Base-by-base conservation (phyloP, 2,888 invertebrate species). In the Hyposoter didymator region DNA sequence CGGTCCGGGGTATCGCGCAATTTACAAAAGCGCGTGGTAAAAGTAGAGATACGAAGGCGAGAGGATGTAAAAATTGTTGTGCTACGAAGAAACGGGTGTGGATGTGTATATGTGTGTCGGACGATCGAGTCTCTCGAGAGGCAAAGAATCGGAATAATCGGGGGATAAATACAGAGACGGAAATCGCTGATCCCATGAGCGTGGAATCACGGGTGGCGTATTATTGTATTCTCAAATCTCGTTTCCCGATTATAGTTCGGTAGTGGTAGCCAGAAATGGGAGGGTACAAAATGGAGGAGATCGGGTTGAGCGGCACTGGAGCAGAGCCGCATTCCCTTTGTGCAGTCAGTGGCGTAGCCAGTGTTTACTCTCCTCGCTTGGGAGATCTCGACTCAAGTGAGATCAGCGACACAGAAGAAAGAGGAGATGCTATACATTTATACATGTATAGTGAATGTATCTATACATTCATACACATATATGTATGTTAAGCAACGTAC, bases 341-440 rank as follows among this genome's bases (percentile, higher is more conserved):
- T 90, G 90, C 89, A 90, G 88, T 89, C 91, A 91, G 86, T 90
- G 91, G 91, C 91, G 91, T 90, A 90, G 91, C 75, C 89, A 84
- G 89, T 90, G 89, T 90, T 90, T 88, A 88, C 88, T 90, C 89
- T 87, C 85, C 80, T 66, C 66, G 47, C 45, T 69, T 39, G 81
- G 82, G 84, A 78, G 80, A 87, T 84, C 74, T 78, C 84, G 88
- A 90, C 88, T 86, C 84, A 88, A 88, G 87, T 85, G 85, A 88
- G 88, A 88, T 88, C 89, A 90, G 88, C 86, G 87, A 79, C 85
- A 84, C 85, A 84, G 86, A 84, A 84, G 86, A 88, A 88, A 84
- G 73, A 79, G 86, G 88, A 89, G 67, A 80, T 70, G 88, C 87
- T 84, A 75, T 75, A 69, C 67, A 62, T 66, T 39, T 12, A 28